Evolutionary conservation across 2,113 vertebrate species (phyloP).

Genomic region (Mustelus asterias): DNA sequence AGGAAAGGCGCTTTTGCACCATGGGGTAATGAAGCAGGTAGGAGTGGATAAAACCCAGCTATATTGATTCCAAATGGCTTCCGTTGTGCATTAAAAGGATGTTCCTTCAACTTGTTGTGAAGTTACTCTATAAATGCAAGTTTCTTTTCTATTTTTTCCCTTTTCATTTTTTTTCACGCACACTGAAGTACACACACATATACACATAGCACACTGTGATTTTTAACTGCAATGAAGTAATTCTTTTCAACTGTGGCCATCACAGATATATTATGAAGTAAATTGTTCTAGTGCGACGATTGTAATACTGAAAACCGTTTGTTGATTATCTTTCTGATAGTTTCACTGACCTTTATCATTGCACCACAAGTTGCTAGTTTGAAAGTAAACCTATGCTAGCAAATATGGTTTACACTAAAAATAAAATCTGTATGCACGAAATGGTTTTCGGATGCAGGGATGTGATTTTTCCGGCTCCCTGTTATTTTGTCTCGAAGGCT

Average conservation of each 20-base stretch:
- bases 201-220: neutral
- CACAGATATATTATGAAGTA: neutral
- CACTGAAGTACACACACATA: neutral
- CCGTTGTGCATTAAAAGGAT: neutral
- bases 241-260: neutral
- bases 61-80: neutral
- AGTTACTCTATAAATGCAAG: neutral
- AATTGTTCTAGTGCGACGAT: neutral
- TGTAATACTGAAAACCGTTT: neutral
- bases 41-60: neutral
- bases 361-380: neutral
- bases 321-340: too few relatives aligned
- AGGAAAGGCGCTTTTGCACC: neutral
- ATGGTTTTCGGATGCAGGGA: too few relatives aligned
- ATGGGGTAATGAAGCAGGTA: neutral
- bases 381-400: neutral
- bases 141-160: neutral
- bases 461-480: too few relatives aligned
- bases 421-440: neutral
- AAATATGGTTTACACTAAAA: neutral
- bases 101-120: neutral
- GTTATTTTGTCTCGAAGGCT: too few relatives aligned
- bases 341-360: neutral
- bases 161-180: neutral
- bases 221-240: neutral